Percentiles rank a stretch among this genome's conserved stretches.
phyloP scores from a whole-genome alignment of 1,140 invertebrate species.

The Rhynchophorus ferrugineus region DNA sequence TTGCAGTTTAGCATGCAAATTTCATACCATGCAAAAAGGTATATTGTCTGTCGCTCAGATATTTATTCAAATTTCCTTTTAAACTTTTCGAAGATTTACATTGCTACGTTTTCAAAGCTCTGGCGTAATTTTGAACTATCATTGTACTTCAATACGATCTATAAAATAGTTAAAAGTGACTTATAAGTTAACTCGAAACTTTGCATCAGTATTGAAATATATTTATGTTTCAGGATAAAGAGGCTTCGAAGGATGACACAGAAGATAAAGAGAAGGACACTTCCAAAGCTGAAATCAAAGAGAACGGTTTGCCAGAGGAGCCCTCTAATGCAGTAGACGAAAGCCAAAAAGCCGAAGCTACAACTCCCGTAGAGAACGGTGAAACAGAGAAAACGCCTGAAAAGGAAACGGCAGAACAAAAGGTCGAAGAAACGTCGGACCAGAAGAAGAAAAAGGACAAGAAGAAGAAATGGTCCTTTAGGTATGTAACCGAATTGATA shows the following conservation, averaged over 20 bases:
- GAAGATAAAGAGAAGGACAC: slow-evolving; percentile 59
- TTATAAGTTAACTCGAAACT: too few species aligned
- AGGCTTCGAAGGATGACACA: slow-evolving; percentile 53
- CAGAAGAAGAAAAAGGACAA: slow-evolving; percentile 71
- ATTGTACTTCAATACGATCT: too few species aligned
- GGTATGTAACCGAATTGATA: not conserved
- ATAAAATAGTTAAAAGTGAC: too few species aligned
- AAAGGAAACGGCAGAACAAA: slow-evolving; percentile 42
- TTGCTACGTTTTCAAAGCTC: too few species aligned
- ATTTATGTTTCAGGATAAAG: slow-evolving; percentile 50
- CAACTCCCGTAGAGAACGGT: slow-evolving; percentile 28
- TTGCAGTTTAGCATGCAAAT: too few species aligned
- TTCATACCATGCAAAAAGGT: too few species aligned
- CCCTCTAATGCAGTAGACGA: slow-evolving; percentile 14
- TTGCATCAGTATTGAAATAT: too few species aligned
- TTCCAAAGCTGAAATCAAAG: slow-evolving; percentile 44
- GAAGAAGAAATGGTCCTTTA: slow-evolving; percentile 80
- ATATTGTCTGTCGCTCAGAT: too few species aligned
- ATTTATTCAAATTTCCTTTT: too few species aligned
- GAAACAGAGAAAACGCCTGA: slow-evolving; percentile 43
- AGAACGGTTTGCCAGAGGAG: slow-evolving; percentile 34
- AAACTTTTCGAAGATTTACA: too few species aligned
- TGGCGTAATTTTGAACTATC: too few species aligned
- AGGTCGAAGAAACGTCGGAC: slow-evolving; percentile 55
- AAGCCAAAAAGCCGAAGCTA: slow-evolving; percentile 22